Base-by-base conservation (phyloP, 1,140 invertebrate genomes). In the Trypoxylus dichotomus region DNA sequence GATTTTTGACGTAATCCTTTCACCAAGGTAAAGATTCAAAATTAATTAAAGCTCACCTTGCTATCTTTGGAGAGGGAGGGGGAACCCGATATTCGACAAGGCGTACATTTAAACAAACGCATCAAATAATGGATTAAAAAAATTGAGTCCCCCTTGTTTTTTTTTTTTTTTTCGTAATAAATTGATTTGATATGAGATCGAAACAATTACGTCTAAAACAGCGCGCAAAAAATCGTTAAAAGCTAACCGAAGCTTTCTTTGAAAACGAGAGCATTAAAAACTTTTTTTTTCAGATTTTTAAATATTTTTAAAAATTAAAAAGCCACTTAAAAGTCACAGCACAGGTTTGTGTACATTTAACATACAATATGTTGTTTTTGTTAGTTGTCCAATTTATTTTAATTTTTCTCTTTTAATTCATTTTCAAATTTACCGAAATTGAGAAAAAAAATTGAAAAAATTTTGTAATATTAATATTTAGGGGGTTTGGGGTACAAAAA, bases 321-420 rank as follows among this genome's bases (percentile, higher is more conserved):
- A 86, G 85, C 85, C 85, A 86, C 85, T 86, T 85, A 86, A 85
- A 81, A 86, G 84, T 86, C 85, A 86, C 85, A 86, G 85, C 85
- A 86, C 85, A 85, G 84, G 74, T 86, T 32, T 86, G 85, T 86
- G 85, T 86, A 85, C 83, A 78, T 54, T 37, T 78, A 68, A 78
- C 71, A 77, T 77, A 77, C 60, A 78, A 75, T 78, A 78, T 76
- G 77, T 78, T 68, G 32, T 32, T 32, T 32, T 32, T 47, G 42
- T 78, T 77, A 42, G 27, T 75, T 24, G 10, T 32, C 21, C 21
- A 75, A 75, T 75, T 75, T 75, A 15, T 47, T 47, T 43, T 47
- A 27, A 47, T 75, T 54, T 75, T 37, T 42, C 37, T 41, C 27
- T 71, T 54, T 54, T 54, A n/a, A 54, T 21, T 21, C 11, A 54